Evolutionary conservation across 2,113 vertebrate genomes (phyloP).

Genomic region (Mormyrus lacerda): DNA sequence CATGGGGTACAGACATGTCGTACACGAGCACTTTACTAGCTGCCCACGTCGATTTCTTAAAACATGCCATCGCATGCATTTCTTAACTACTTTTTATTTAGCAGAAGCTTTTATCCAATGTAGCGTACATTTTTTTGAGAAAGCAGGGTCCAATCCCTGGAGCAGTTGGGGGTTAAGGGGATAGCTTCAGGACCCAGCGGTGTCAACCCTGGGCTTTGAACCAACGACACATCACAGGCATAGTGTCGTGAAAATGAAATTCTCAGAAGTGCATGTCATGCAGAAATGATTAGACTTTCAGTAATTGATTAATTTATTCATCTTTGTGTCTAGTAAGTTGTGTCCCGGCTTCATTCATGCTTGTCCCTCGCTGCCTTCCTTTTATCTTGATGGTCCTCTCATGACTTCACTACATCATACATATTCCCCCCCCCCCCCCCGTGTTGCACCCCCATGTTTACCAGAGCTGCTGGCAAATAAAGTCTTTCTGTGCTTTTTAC

Average conservation of each 20-base stretch:
- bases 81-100: background rate
- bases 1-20: background rate
- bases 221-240: background rate
- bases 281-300: background rate
- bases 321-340: background rate
- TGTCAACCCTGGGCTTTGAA: background rate
- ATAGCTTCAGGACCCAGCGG: background rate
- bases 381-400: background rate
- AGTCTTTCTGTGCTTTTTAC: background rate
- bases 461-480: background rate
- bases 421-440: background rate
- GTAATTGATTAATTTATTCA: background rate
- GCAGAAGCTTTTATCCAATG: background rate
- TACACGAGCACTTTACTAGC: background rate
- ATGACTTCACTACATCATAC: background rate
- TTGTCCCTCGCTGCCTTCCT: background rate
- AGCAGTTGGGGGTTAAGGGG: background rate
- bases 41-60: background rate
- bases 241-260: background rate
- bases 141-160: background rate
- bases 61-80: background rate
- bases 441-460: constrained; percentile 8
- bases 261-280: background rate
- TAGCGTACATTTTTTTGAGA: background rate
- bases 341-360: background rate